phyloP scores from a whole-genome alignment of 2,113 vertebrate genomes.

The Erythrolamprus reginae region DNA sequence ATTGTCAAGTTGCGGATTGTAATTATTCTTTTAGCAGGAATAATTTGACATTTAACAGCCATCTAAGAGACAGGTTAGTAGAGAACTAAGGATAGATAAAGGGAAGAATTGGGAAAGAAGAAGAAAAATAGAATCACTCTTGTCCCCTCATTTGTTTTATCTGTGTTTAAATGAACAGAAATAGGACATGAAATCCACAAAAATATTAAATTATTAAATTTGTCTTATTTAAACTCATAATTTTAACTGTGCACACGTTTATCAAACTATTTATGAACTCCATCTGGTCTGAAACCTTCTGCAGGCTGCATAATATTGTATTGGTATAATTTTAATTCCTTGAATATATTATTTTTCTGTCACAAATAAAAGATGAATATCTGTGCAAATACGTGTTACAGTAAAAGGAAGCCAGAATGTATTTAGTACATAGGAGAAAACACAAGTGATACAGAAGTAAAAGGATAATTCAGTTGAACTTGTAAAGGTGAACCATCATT shows the following conservation, averaged over 20 bases:
- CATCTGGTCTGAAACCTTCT: background rate
- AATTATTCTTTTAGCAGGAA: background rate
- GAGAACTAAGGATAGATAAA: background rate
- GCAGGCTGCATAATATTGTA: background rate
- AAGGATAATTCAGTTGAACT: conserved; percentile 6
- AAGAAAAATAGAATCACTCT: background rate
- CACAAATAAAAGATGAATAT: background rate
- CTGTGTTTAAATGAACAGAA: background rate
- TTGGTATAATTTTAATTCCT: background rate
- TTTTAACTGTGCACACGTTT: background rate
- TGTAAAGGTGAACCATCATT: background rate
- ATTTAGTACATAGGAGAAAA: background rate
- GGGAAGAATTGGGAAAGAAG: background rate
- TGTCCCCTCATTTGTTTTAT: background rate
- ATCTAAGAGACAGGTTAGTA: background rate
- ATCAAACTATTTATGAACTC: background rate
- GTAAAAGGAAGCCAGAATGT: background rate
- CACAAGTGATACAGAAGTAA: background rate
- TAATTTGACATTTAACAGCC: background rate
- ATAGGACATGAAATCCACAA: background rate
- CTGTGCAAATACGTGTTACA: background rate
- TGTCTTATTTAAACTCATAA: background rate
- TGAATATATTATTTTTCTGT: background rate
- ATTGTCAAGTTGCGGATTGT: background rate
- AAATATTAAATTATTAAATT: background rate